Evolutionary conservation across 2,888 invertebrate species (phyloP).

Genomic region (Yponomeuta malinellus): DNA sequence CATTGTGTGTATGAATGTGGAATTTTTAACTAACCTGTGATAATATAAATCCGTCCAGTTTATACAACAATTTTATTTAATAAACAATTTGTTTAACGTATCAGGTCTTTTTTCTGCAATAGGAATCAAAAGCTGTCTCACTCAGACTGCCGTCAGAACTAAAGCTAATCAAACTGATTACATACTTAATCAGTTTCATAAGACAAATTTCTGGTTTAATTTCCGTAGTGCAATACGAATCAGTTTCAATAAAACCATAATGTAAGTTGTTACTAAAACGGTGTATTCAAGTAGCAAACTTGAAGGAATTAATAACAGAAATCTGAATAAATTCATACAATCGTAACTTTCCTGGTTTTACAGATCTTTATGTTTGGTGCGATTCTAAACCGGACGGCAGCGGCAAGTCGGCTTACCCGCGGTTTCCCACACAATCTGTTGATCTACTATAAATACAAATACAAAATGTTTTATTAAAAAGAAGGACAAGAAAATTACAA

Average conservation of each 20-base stretch:
- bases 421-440: too few relatives aligned
- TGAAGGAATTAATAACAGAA: neutral
- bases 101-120: neutral
- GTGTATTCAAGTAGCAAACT: slow-evolving; percentile 5
- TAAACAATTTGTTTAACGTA: neutral
- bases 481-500: too few relatives aligned
- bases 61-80: slow-evolving; percentile 17
- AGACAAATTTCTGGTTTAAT: too few relatives aligned
- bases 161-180: too few relatives aligned
- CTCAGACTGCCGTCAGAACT: too few relatives aligned
- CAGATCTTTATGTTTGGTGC: neutral
- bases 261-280: slow-evolving; percentile 4
- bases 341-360: neutral
- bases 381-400: neutral
- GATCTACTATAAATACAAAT: too few relatives aligned
- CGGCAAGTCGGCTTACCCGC: too few relatives aligned
- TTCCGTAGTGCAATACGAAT: too few relatives aligned
- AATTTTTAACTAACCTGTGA: slow-evolving; percentile 66
- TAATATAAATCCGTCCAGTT: slow-evolving; percentile 64
- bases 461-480: too few relatives aligned
- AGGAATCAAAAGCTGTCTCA: too few relatives aligned
- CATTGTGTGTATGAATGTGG: neutral
- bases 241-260: too few relatives aligned
- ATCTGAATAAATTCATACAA: neutral
- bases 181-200: too few relatives aligned